phyloP scores from a whole-genome alignment of 1,140 invertebrate genomes.

The Sitophilus oryzae region DNA sequence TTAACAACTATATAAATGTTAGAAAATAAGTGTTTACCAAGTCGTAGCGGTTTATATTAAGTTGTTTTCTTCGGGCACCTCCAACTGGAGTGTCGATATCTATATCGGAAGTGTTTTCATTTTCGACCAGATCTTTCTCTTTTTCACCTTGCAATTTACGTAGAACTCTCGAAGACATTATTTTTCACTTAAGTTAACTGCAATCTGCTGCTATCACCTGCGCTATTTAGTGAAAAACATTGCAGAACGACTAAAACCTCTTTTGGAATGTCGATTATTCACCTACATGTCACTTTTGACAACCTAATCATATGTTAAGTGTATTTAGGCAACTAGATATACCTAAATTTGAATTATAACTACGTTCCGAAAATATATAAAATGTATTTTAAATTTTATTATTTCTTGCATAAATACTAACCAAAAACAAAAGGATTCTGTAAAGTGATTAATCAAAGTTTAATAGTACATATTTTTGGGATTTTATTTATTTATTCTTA shows the following conservation, averaged over 20 bases:
- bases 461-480: no score
- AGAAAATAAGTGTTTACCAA: slow-evolving; percentile 46
- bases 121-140: slow-evolving; percentile 46
- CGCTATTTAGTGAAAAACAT: not conserved
- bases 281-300: no score
- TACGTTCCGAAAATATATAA: no score
- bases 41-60: slow-evolving; percentile 58
- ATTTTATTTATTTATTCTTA: no score
- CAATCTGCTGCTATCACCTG: not conserved
- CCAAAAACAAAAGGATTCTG: no score
- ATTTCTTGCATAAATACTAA: no score
- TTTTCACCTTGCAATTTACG: slow-evolving; percentile 56
- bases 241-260: not conserved
- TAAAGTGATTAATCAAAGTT: no score
- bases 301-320: no score
- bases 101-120: slow-evolving; percentile 49
- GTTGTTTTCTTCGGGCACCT: slow-evolving; percentile 47
- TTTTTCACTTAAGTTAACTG: not conserved
- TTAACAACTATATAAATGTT: not conserved
- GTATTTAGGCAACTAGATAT: no score
- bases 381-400: no score
- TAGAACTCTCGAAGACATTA: slow-evolving; percentile 58
- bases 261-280: no score
- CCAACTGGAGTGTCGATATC: slow-evolving; percentile 46
- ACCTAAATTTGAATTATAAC: no score